Percentiles rank a stretch among this genome's conserved stretches.
These are phyloP conservation scores for Drosophila buzzatii DNA, from an alignment of 2,888 invertebrate species.

Conservation along the genomic window DNA sequence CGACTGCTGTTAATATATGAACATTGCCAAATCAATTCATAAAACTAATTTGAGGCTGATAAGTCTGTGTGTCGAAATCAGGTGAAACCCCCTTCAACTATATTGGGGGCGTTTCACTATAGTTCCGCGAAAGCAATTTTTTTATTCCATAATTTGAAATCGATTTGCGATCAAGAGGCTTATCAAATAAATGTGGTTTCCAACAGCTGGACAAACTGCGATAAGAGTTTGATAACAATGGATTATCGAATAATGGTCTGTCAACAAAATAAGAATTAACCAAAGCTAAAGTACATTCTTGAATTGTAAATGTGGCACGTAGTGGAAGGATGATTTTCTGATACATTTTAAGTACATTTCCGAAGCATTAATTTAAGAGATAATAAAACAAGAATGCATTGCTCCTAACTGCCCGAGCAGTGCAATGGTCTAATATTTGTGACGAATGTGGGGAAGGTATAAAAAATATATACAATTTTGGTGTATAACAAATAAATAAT, in stretches of 20 bases:
- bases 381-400: too few species aligned
- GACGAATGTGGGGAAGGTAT: too few species aligned
- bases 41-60: slow-evolving; percentile 11
- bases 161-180: slow-evolving; percentile 5
- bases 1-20: not conserved
- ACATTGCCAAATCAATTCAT: not conserved
- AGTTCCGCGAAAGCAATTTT: slow-evolving; percentile 2
- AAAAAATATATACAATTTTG: too few species aligned
- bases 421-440: too few species aligned
- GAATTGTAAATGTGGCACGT: not conserved
- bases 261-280: slow-evolving; percentile 4
- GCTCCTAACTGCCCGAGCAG: too few species aligned
- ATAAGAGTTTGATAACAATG: slow-evolving; percentile 27
- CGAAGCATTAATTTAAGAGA: too few species aligned
- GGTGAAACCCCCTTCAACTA: not conserved
- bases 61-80: not conserved
- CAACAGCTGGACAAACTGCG: slow-evolving; percentile 20
- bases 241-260: slow-evolving; percentile 26
- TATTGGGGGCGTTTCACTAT: not conserved
- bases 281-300: not conserved
- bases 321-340: not conserved
- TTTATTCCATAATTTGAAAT: slow-evolving; percentile 17
- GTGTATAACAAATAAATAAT: too few species aligned
- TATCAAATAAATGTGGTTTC: slow-evolving; percentile 17
- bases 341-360: not conserved